phyloP scores from a whole-genome alignment of 2,113 vertebrate genomes.

The Podiceps cristatus region DNA sequence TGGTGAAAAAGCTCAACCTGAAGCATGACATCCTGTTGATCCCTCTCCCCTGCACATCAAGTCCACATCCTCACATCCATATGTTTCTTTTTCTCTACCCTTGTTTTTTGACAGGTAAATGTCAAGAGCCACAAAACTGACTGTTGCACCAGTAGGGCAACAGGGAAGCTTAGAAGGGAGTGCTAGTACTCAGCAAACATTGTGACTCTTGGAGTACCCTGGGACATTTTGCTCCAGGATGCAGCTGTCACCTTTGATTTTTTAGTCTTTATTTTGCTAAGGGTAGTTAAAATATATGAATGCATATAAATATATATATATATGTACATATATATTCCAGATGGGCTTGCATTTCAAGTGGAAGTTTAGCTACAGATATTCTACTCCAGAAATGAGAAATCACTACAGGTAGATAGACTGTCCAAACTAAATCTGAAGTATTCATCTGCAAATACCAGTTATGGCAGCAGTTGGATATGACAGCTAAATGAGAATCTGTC shows the following conservation, averaged over 20 bases:
- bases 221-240: not conserved
- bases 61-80: not conserved
- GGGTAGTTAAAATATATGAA: not conserved
- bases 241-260: not conserved
- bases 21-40: not conserved
- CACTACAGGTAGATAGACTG: not conserved
- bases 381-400: not conserved
- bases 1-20: not conserved
- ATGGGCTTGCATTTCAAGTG: not conserved
- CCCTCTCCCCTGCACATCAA: not conserved
- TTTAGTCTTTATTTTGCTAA: not conserved
- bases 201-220: not conserved
- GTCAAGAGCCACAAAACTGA: not conserved
- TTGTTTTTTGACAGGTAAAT: not conserved
- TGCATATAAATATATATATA: not conserved
- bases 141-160: not conserved
- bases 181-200: not conserved
- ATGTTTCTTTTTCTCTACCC: not conserved
- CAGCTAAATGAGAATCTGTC: not conserved
- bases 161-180: not conserved
- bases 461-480: not conserved
- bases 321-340: not conserved
- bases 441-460: not conserved
- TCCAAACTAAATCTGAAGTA: not conserved
- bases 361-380: not conserved